These are phyloP conservation scores for Lasius fuliginosus DNA, from an alignment of 2,888 invertebrate genomes.

Conservation along the genomic window DNA sequence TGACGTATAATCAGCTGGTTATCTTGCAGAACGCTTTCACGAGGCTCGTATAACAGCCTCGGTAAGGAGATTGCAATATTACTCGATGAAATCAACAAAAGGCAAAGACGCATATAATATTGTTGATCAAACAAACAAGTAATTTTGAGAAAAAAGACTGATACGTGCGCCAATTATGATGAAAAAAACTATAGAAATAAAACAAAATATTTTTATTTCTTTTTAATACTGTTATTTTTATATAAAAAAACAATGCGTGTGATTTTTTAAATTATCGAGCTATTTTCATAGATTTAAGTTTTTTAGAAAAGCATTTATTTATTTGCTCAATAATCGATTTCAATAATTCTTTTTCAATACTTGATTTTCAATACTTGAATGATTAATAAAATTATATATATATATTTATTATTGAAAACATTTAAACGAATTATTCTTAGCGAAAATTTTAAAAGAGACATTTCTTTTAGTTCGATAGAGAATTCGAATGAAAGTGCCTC, in stretches of 20 bases:
- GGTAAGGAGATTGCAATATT: constrained; percentile 13
- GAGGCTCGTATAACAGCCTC: neutral
- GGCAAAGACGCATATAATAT: constrained; percentile 2
- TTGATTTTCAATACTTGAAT: neutral
- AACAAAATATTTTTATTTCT: neutral
- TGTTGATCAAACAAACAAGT: neutral
- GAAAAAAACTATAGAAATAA: neutral
- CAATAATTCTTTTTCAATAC: neutral
- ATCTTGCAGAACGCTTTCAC: constrained; percentile 21
- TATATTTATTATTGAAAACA: neutral
- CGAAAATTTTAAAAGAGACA: neutral
- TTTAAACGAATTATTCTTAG: neutral
- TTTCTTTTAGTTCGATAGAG: neutral
- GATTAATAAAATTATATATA: neutral
- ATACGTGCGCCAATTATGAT: neutral
- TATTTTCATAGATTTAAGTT: neutral
- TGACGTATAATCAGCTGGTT: constrained; percentile 27
- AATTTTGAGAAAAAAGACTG: neutral
- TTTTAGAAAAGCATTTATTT: neutral
- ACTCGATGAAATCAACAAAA: neutral
- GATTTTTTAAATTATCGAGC: neutral
- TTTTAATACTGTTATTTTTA: neutral
- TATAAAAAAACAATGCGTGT: neutral
- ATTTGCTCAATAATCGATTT: neutral
- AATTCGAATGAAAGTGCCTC: constrained; percentile 12